phyloP scores from a whole-genome alignment of 2,113 vertebrate genomes.

The Anseranas semipalmata region DNA sequence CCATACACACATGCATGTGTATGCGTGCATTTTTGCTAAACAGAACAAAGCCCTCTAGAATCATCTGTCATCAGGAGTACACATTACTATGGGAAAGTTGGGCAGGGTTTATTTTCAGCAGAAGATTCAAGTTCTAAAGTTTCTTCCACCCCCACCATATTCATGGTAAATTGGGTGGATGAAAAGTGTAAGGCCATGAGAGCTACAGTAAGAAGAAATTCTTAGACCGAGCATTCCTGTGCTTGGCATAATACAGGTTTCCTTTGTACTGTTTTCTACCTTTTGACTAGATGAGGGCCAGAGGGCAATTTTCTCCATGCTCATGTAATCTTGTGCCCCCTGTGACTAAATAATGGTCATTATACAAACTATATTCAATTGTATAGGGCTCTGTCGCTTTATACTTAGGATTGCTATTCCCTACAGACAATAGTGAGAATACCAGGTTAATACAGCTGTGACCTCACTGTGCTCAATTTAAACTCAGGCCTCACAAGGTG shows the following conservation, averaged over 20 bases:
- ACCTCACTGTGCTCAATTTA: slow-evolving; percentile 77
- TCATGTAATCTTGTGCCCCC: slow-evolving; percentile 79
- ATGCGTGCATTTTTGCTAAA: neutral
- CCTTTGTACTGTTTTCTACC: slow-evolving; percentile 76
- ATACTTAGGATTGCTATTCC: slow-evolving; percentile 72
- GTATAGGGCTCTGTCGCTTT: slow-evolving; percentile 70
- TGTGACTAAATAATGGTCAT: slow-evolving; percentile 84
- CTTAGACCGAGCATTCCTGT: slow-evolving; percentile 73
- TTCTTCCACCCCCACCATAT: slow-evolving; percentile 11
- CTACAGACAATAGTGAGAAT: slow-evolving; percentile 69
- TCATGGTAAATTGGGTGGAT: slow-evolving; percentile 38
- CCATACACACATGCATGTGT: accelerated
- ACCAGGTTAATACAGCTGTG: slow-evolving; percentile 80
- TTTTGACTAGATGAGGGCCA: slow-evolving; percentile 78
- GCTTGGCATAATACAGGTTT: slow-evolving; percentile 73
- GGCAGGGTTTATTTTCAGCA: slow-evolving; percentile 12
- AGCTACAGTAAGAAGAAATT: slow-evolving; percentile 59
- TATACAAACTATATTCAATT: slow-evolving; percentile 77
- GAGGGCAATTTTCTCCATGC: slow-evolving; percentile 83
- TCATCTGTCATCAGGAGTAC: neutral
- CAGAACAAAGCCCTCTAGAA: neutral
- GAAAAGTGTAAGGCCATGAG: slow-evolving; percentile 72
- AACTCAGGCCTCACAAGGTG: slow-evolving; percentile 75
- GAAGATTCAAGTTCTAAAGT: slow-evolving; percentile 31
- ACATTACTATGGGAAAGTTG: neutral